Evolutionary conservation across 2,113 vertebrate genomes (phyloP).

Genomic region (Anguilla rostrata): DNA sequence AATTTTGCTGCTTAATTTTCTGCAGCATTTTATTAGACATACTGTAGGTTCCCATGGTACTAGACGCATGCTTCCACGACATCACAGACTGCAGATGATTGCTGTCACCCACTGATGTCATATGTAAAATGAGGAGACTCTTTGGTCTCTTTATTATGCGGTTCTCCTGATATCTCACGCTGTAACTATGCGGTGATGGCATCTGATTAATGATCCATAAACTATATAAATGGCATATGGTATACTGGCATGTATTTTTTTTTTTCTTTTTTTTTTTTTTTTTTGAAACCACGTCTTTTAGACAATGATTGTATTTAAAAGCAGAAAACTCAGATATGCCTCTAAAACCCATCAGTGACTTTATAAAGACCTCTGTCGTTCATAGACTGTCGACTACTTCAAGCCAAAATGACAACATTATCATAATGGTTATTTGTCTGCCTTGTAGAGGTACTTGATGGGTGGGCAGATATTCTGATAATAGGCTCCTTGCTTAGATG

Average conservation of each 20-base stretch:
- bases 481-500: conserved; percentile 25
- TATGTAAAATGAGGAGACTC: conserved; percentile 42
- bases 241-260: conserved; percentile 55
- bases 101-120: conserved; percentile 53
- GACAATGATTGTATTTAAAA: conserved; percentile 31
- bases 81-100: conserved; percentile 43
- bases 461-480: conserved; percentile 43
- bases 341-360: conserved; percentile 44
- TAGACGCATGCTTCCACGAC: conserved; percentile 32
- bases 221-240: conserved; percentile 58
- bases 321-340: conserved; percentile 47
- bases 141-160: conserved; percentile 45
- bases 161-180: conserved; percentile 47
- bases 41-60: conserved; percentile 19
- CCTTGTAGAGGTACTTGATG: conserved; percentile 39
- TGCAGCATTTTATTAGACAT: conserved; percentile 19
- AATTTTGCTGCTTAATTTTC: not conserved
- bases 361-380: conserved; percentile 40
- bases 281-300: conserved; percentile 38
- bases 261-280: conserved; percentile 47
- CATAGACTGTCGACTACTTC: conserved; percentile 41
- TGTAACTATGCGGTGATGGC: conserved; percentile 46
- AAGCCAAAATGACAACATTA: conserved; percentile 32
- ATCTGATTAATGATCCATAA: conserved; percentile 66
- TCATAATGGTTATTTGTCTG: conserved; percentile 36